phyloP scores from a whole-genome alignment of 1,140 invertebrate species.

The Heliconius hewitsoni region DNA sequence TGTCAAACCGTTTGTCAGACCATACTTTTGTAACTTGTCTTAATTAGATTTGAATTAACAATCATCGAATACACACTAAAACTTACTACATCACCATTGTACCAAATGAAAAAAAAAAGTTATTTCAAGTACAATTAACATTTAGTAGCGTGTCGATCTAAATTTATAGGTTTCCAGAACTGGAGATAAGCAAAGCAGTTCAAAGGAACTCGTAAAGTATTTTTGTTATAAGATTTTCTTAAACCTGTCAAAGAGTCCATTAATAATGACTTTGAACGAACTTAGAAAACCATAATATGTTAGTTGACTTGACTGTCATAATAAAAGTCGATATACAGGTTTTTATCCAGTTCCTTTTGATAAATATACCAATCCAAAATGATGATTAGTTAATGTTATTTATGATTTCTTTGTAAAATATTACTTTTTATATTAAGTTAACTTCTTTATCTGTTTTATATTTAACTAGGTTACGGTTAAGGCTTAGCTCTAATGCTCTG shows the following conservation, averaged over 20 bases:
- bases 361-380: background rate
- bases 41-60: too few species aligned
- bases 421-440: background rate
- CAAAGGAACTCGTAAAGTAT: slow-evolving; percentile 33
- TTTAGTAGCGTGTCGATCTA: slow-evolving; percentile 6
- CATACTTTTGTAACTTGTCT: too few species aligned
- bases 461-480: background rate
- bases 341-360: background rate
- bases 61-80: too few species aligned
- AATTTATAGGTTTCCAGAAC: slow-evolving; percentile 19
- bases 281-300: slow-evolving; percentile 8
- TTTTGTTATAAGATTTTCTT: slow-evolving; percentile 28
- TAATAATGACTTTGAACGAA: slow-evolving; percentile 18
- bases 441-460: background rate
- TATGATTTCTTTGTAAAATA: background rate
- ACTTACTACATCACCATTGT: too few species aligned
- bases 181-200: slow-evolving; percentile 15
- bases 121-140: background rate
- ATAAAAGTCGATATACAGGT: slow-evolving; percentile 20
- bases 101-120: too few species aligned
- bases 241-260: slow-evolving; percentile 24
- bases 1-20: too few species aligned
- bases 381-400: background rate
- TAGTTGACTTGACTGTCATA: slow-evolving; percentile 3
- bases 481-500: too few species aligned